phyloP scores from a whole-genome alignment of 23 tunicate genomes.

The Phallusia fumigata region DNA sequence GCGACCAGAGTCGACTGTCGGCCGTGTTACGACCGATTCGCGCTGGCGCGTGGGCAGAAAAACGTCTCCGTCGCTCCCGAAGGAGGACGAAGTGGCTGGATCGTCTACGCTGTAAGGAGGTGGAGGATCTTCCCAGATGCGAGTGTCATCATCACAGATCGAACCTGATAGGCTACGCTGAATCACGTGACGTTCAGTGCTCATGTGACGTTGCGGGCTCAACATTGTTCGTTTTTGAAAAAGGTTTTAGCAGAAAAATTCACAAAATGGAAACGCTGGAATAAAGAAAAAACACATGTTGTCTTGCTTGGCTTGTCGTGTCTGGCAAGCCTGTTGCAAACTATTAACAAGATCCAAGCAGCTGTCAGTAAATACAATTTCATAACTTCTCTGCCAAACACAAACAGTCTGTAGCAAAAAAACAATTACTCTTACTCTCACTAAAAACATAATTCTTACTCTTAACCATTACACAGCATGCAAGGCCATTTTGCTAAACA shows the following conservation, averaged over 20 bases:
- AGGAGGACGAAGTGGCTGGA: background rate
- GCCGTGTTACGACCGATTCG: no score
- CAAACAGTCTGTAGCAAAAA: no score
- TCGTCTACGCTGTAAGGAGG: slow-evolving; percentile 1
- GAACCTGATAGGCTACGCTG: background rate
- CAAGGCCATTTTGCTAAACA: background rate
- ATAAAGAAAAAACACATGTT: background rate
- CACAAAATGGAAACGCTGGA: background rate
- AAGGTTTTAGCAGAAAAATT: background rate
- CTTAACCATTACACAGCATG: background rate
- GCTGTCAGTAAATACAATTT: no score
- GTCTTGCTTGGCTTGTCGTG: background rate
- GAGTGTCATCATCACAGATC: slow-evolving; percentile 9
- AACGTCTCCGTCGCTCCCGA: background rate
- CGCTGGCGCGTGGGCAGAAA: background rate
- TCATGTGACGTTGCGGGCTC: background rate
- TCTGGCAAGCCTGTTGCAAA: no score
- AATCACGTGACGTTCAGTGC: background rate
- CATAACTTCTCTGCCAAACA: no score
- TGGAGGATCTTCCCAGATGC: background rate
- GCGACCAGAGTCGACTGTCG: background rate
- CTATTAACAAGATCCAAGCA: no score
- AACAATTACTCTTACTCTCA: no score
- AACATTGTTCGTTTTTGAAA: background rate
- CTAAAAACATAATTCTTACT: no score